Base-by-base conservation (phyloP, 2,888 invertebrate genomes). In the Euproctis similis region DNA sequence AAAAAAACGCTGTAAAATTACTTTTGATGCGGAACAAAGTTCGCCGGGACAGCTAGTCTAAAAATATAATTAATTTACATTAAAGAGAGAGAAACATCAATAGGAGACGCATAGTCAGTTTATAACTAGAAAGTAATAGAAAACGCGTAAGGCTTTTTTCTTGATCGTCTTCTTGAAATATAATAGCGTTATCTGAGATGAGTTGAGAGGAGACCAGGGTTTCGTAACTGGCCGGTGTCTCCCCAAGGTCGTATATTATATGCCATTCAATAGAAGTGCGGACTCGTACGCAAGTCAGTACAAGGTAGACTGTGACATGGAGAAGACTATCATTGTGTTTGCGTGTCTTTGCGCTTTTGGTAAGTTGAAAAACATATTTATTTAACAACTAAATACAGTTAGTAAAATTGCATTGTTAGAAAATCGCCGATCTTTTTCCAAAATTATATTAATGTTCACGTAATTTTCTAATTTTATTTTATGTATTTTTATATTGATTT, bases 271-370 rank as follows among this genome's bases (percentile, higher is more conserved):
- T 64, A 59, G 51, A 48, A 50, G 62, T 57, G 56, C 53, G 46
- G 65, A 60, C 64, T 68, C 53, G 63, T 46, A 58, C 59, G 58
- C 65, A 54, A 68, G 64, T 53, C 49, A 53, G 50, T 62, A 45
- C 57, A 46, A 50, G 52, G 51, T 47, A 55, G 46, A 42, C 45
- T 36, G 46, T 53, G 57, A 58, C 44, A 78, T 76, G 74, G 65
- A 59, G 58, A 72, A 63, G 62, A 57, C 60, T 58, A 55, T 75
- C 40, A 54, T 75, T 39, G 56, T 78, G 46, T 46, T 80, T 39
- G 59, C 71, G 56, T 74, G 76, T 62, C 49, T 69, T 11, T 69
- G 62, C 61, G 76, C 73, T 36, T 48, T 71, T 30, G 80, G 82
- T 82, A 28, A 78, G 82, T 70, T 39, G 28, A 18, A 12, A 2